These are phyloP conservation scores for Uloborus plumipes DNA, from an alignment of 2,888 invertebrate genomes.

Conservation along the genomic window DNA sequence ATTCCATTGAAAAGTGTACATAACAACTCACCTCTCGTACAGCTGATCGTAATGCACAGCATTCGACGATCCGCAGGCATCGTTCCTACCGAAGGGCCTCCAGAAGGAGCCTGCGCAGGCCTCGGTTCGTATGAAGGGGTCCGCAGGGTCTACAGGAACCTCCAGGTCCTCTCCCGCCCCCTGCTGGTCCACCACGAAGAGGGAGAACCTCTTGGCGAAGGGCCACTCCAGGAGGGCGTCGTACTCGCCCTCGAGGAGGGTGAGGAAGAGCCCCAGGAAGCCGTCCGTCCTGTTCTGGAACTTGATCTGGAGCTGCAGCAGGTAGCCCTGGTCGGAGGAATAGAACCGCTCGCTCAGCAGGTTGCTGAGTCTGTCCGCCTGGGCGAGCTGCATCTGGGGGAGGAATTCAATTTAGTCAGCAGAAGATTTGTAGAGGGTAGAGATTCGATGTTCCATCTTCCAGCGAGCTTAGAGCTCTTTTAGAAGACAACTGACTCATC, in stretches of 20 bases:
- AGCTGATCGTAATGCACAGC: slow-evolving; percentile 49
- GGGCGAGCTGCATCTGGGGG: slow-evolving; percentile 47
- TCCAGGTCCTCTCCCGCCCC: slow-evolving; percentile 19
- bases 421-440: too few species aligned
- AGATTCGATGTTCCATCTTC: too few species aligned
- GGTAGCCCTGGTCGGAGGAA: slow-evolving; percentile 67
- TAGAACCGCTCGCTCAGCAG: slow-evolving; percentile 67
- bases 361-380: slow-evolving; percentile 38
- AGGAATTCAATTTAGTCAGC: background rate
- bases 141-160: slow-evolving; percentile 46
- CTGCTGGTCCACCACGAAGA: slow-evolving; percentile 30
- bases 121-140: slow-evolving; percentile 47
- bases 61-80: slow-evolving; percentile 56
- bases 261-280: slow-evolving; percentile 66
- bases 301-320: slow-evolving; percentile 66
- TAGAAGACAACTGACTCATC: too few species aligned
- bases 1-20: too few species aligned
- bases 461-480: too few species aligned
- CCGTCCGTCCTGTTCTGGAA: slow-evolving; percentile 65
- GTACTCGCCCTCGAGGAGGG: slow-evolving; percentile 67
- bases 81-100: slow-evolving; percentile 59
- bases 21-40: slow-evolving; percentile 40
- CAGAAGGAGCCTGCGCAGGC: slow-evolving; percentile 62
- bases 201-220: slow-evolving; percentile 66
- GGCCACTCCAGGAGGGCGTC: slow-evolving; percentile 67